Evolutionary conservation across 2,888 invertebrate species (phyloP), one percentile per base, ranked within the genome.

Genomic region (Leptopilina syphax): DNA sequence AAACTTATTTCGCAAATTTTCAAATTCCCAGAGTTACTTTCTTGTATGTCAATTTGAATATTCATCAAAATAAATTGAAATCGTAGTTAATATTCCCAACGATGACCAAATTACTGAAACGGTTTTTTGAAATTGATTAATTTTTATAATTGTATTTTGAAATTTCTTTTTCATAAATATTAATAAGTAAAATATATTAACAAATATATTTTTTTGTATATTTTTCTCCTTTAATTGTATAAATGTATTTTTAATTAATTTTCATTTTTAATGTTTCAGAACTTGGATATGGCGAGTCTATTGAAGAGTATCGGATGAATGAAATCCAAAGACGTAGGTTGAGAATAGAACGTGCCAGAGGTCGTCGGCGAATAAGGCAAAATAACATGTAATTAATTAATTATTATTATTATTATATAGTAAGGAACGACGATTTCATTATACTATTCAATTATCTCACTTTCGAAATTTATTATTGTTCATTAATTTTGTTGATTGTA

Each of bases 271-370:
- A 77, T 83, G 76, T 85, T 85, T 8, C 83, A 88, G 89, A 88
- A 78, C 79, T 88, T 84, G 87, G 87, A 76, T 87, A 87, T 77
- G 81, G 82, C 41, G 85, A 85, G 77, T 83, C 85, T 65, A 81
- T 86, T 84, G 88, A 88, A 83, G 86, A 88, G 76, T 80, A 83
- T 77, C 85, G 86, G 83, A 82, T 86, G 84, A 85, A 86, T 81
- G 87, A 86, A 81, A 86, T 86, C 84, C 77, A 83, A 67, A 87
- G 83, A 81, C 82, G 84, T 65, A 86, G 85, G 68, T 86, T 81
- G 80, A 86, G 86, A 80, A 80, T 86, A 66, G 85, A 84, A 65
- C 85, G 86, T 77, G 78, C 87, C 34, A 85, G 83, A 73, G 84
- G 82, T 73, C 85, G 85, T 77, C 85, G 80, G 34, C 86, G 88